Evolutionary conservation across 1,140 invertebrate genomes (phyloP).

Genomic region (Melitaea cinxia): DNA sequence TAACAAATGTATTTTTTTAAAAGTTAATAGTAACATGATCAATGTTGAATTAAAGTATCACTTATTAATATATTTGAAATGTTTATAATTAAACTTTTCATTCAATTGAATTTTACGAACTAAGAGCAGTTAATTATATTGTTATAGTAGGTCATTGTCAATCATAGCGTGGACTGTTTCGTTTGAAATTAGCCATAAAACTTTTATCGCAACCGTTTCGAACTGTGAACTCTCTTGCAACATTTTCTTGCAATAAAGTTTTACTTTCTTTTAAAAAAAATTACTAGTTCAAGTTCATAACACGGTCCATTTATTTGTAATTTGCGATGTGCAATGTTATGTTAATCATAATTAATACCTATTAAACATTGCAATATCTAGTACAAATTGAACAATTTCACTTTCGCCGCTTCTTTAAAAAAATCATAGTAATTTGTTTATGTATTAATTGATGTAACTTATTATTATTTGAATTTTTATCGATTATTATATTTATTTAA

Average conservation of each 20-base stretch:
- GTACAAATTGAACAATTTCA: slow-evolving; percentile 19
- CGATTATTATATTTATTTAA: too few species aligned
- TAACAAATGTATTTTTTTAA: too few species aligned
- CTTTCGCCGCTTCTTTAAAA: neutral
- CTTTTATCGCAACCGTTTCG: slow-evolving; percentile 65
- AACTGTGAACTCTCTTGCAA: slow-evolving; percentile 62
- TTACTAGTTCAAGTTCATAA: slow-evolving; percentile 35
- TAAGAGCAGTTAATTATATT: slow-evolving; percentile 40
- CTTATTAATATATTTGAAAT: too few species aligned
- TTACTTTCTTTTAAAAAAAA: slow-evolving; percentile 33
- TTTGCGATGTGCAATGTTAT: slow-evolving; percentile 19
- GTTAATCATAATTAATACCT: slow-evolving; percentile 21
- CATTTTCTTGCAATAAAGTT: slow-evolving; percentile 39
- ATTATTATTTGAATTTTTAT: too few species aligned
- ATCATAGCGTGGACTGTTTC: slow-evolving; percentile 58
- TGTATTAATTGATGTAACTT: too few species aligned
- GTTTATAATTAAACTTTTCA: too few species aligned
- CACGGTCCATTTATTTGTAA: slow-evolving; percentile 34
- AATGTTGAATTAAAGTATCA: too few species aligned
- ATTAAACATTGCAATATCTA: slow-evolving; percentile 16
- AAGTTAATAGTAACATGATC: too few species aligned
- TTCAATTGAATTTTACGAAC: slow-evolving; percentile 41
- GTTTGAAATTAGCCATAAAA: slow-evolving; percentile 70
- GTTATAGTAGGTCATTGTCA: slow-evolving; percentile 75
- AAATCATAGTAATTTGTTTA: neutral